Percentiles rank a stretch among this genome's conserved stretches.
Conservation (phyloP, 2,113 vertebrate genomes). For the Petrocephalus microphthalmus region DNA sequence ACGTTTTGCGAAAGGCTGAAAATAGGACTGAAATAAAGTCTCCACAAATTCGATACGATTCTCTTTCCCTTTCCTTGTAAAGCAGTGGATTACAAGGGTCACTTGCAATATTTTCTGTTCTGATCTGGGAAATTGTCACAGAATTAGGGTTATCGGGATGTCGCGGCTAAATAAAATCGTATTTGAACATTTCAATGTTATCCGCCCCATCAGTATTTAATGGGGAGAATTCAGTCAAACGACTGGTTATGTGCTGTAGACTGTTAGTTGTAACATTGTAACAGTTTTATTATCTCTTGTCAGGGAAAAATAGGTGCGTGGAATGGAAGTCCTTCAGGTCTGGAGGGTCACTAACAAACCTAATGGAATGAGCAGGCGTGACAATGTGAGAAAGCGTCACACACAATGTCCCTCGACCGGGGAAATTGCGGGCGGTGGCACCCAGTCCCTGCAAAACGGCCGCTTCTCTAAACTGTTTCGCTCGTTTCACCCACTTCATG, state of each 20-base stretch:
- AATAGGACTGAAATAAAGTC: neutral
- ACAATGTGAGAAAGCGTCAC: neutral
- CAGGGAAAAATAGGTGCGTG: neutral
- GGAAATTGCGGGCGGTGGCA: neutral
- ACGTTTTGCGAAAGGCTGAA: neutral
- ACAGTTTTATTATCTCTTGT: neutral
- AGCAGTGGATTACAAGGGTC: neutral
- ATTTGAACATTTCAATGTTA: slow-evolving; percentile 4
- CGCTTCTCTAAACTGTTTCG: slow-evolving; percentile 5
- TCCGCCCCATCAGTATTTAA: neutral
- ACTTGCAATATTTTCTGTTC: neutral
- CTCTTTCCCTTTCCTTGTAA: neutral
- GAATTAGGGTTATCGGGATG: neutral
- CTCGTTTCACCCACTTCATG: slow-evolving; percentile 22
- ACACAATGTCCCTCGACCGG: neutral
- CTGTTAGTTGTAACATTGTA: neutral
- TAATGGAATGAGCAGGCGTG: neutral
- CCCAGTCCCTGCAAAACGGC: neutral
- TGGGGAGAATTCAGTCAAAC: neutral
- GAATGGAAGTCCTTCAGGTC: neutral
- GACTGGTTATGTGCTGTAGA: neutral
- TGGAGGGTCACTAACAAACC: neutral
- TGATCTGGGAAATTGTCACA: neutral
- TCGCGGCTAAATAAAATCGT: neutral
- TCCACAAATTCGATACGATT: neutral